A percentile compares a stretch with the other conserved stretches of the same genome.
phyloP scores from a whole-genome alignment of 1,140 invertebrate genomes.

The Ylistrum balloti region DNA sequence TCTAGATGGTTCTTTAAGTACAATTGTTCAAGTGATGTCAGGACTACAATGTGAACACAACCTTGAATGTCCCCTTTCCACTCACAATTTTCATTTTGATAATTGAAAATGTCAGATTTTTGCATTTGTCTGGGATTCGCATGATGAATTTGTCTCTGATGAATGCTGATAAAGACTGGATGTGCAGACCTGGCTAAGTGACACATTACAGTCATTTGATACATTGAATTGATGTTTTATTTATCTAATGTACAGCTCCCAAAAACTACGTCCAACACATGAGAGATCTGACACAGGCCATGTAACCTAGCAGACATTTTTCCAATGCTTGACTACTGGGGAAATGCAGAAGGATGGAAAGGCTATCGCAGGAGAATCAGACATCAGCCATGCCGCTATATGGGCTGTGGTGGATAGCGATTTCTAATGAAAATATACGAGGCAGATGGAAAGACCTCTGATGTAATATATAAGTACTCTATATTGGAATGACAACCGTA shows the following conservation, averaged over 20 bases:
- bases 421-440: conserved; percentile 40
- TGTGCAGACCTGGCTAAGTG: not conserved
- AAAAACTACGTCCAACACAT: not conserved
- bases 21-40: not conserved
- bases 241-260: not conserved
- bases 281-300: not conserved
- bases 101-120: conserved; percentile 32
- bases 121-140: not conserved
- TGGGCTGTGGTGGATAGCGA: not conserved
- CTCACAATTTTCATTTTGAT: conserved; percentile 1
- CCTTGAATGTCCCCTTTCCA: not conserved
- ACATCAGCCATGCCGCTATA: not conserved
- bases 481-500: not conserved
- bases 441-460: conserved; percentile 3
- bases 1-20: not conserved
- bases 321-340: not conserved
- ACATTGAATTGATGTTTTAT: conserved; percentile 30
- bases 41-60: not conserved
- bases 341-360: conserved; percentile 36
- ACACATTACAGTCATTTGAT: conserved; percentile 4
- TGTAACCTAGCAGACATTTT: not conserved
- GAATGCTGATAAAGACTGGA: not conserved
- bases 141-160: conserved; percentile 15
- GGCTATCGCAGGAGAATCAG: conserved; percentile 29
- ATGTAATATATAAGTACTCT: conserved; percentile 32